Conservation (phyloP, 2,797 vertebrate genomes). For the Vireo griseus region DNA sequence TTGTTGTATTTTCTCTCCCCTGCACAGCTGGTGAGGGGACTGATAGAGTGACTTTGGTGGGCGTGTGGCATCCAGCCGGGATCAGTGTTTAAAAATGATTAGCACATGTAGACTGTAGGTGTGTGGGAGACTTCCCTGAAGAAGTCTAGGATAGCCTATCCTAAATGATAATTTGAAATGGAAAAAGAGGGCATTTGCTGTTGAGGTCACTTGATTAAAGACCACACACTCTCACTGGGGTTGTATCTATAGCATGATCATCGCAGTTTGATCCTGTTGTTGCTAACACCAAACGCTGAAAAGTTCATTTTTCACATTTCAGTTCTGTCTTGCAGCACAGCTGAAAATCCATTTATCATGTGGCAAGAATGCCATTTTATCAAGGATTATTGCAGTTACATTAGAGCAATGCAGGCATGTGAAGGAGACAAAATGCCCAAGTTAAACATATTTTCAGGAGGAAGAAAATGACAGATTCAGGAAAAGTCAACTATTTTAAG, state of each 20-base stretch:
- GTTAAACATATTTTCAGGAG: neutral
- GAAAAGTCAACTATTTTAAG: neutral
- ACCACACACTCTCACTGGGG: neutral
- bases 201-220: neutral
- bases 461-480: neutral
- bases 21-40: neutral
- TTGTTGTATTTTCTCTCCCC: neutral
- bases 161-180: neutral
- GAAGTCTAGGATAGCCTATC: neutral
- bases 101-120: neutral
- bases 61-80: neutral
- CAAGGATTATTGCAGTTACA: neutral
- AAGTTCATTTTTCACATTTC: neutral
- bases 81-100: neutral
- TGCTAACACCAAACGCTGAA: neutral
- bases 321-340: neutral
- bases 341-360: neutral
- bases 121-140: neutral
- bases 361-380: neutral
- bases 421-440: neutral
- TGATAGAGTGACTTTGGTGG: neutral
- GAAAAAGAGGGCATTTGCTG: neutral
- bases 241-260: neutral
- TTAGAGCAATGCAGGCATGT: neutral
- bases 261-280: neutral